phyloP scores from a whole-genome alignment of 2,888 invertebrate genomes.

The Chrysolina americana region DNA sequence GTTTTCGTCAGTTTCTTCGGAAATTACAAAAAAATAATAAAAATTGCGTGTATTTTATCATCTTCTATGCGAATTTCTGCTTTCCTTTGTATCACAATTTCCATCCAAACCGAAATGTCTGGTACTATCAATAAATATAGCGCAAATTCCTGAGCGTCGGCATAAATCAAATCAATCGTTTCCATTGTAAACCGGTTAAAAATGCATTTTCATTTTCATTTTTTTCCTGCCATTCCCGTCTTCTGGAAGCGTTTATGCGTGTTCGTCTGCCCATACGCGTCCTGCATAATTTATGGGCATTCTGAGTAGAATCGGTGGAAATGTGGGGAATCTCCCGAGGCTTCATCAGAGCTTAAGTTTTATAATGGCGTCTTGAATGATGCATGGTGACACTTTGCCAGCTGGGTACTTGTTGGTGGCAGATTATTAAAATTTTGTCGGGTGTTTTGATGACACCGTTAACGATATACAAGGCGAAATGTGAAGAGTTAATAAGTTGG shows the following conservation, averaged over 20 bases:
- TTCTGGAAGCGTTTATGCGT: conserved; percentile 11
- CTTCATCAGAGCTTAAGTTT: conserved; percentile 62
- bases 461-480: conserved; percentile 3
- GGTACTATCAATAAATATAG: neutral
- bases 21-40: too few species aligned
- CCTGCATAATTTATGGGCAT: conserved; percentile 60
- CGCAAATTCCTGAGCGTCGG: conserved; percentile 33
- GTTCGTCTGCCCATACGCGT: conserved; percentile 45
- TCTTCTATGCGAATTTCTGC: neutral
- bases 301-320: conserved; percentile 48
- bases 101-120: neutral
- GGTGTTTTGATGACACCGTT: conserved; percentile 20
- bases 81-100: neutral
- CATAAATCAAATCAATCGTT: conserved; percentile 49
- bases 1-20: too few species aligned
- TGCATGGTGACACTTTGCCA: conserved; percentile 55
- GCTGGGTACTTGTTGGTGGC: conserved; percentile 51
- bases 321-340: conserved; percentile 55
- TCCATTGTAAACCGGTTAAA: conserved; percentile 45
- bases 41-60: too few species aligned
- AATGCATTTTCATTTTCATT: conserved; percentile 46
- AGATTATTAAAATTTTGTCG: conserved; percentile 62
- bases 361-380: conserved; percentile 62
- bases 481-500: neutral
- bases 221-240: neutral